These are phyloP conservation scores for Ctenicera cuprea DNA, from an alignment of 2,888 invertebrate genomes.

Conservation along the genomic window DNA sequence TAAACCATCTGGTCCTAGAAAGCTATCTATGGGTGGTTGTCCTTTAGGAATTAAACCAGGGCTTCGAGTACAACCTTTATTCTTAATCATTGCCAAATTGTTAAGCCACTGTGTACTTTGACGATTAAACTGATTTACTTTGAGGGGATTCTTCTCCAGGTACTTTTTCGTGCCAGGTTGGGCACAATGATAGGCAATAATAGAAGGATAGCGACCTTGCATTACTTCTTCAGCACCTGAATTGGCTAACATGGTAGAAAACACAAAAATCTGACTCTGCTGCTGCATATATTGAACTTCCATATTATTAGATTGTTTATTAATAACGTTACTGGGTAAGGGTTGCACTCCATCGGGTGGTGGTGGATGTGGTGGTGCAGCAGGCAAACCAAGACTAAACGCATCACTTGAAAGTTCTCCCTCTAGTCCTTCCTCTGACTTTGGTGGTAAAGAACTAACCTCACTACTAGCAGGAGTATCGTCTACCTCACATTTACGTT, in stretches of 20 bases:
- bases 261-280: slow-evolving; percentile 98
- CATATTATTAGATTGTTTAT: slow-evolving; percentile 87
- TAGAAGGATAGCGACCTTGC: slow-evolving; percentile 91
- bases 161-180: slow-evolving; percentile 97
- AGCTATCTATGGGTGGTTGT: slow-evolving; percentile 69
- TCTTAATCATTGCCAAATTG: slow-evolving; percentile 85
- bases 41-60: slow-evolving; percentile 73
- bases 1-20: slow-evolving; percentile 69
- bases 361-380: slow-evolving; percentile 66
- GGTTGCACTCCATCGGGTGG: slow-evolving; percentile 82
- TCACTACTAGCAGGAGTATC: slow-evolving; percentile 60
- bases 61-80: slow-evolving; percentile 78
- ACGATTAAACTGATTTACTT: slow-evolving; percentile 90
- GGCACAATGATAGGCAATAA: slow-evolving; percentile 96
- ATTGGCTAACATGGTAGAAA: slow-evolving; percentile 95
- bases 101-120: slow-evolving; percentile 90
- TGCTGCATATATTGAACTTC: slow-evolving; percentile 95
- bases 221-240: slow-evolving; percentile 95
- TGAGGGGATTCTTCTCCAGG: slow-evolving; percentile 94
- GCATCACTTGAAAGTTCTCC: slow-evolving; percentile 69
- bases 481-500: slow-evolving; percentile 67
- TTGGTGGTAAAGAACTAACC: slow-evolving; percentile 64
- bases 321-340: slow-evolving; percentile 85
- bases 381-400: slow-evolving; percentile 61
- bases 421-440: slow-evolving; percentile 70